Evolutionary conservation across 2,113 vertebrate species (phyloP).

Genomic region (Calidris pugnax): DNA sequence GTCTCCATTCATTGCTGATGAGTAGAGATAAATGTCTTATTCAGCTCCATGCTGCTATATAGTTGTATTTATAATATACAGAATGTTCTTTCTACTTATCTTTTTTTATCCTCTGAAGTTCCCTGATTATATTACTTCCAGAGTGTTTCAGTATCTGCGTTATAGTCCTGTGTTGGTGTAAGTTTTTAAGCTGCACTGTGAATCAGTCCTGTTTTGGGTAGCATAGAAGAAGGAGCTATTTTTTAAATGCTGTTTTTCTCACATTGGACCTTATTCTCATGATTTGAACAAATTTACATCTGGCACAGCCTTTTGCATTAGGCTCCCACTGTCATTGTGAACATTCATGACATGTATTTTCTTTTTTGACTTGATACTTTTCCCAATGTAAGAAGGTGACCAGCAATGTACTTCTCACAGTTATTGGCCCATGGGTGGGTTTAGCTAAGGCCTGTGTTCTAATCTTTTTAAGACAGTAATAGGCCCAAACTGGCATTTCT

Average conservation of each 20-base stretch:
- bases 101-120: neutral
- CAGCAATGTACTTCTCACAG: neutral
- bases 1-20: neutral
- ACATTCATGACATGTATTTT: neutral
- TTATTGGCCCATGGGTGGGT: neutral
- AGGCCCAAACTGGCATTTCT: neutral
- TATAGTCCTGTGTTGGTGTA: neutral
- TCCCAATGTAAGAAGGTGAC: neutral
- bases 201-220: neutral
- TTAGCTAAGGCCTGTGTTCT: neutral
- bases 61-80: neutral
- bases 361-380: neutral
- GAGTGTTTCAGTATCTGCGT: neutral
- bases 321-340: neutral
- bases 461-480: neutral
- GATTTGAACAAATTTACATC: neutral
- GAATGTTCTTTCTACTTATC: neutral
- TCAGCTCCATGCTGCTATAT: neutral
- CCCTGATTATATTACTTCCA: neutral
- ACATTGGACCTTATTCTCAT: neutral
- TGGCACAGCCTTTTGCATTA: neutral
- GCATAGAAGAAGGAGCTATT: neutral
- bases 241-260: neutral
- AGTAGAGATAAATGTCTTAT: neutral
- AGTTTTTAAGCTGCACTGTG: neutral